Evolutionary conservation across 1,140 invertebrate species (phyloP).

Genomic region (Bathynomus jamesi): DNA sequence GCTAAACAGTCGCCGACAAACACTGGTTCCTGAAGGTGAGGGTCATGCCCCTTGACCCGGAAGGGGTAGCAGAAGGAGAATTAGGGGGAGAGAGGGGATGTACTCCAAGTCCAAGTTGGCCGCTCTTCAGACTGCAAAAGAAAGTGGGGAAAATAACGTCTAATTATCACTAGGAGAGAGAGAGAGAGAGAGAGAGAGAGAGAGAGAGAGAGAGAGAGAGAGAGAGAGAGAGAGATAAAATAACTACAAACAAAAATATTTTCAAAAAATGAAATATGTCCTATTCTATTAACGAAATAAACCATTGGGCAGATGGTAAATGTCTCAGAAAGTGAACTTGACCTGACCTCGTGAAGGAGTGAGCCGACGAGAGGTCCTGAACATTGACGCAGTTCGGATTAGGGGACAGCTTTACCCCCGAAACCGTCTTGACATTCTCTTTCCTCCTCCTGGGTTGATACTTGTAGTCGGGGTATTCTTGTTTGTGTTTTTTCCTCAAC

Average conservation of each 20-base stretch:
- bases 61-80: conserved; percentile 44
- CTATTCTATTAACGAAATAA: no score
- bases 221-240: no score
- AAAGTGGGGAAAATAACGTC: no score
- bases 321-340: no score
- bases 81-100: conserved; percentile 48
- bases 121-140: background rate
- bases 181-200: no score
- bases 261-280: no score
- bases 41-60: conserved; percentile 49
- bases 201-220: no score
- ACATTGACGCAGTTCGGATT: conserved; percentile 25
- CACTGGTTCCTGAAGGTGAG: conserved; percentile 43
- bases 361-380: conserved; percentile 43
- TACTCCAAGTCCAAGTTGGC: conserved; percentile 20
- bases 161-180: no score
- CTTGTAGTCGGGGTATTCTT: conserved; percentile 52
- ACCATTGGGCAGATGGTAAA: no score
- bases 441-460: conserved; percentile 70
- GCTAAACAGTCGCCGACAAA: conserved; percentile 48
- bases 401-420: conserved; percentile 38
- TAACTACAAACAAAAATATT: no score
- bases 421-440: conserved; percentile 41
- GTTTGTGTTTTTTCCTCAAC: conserved; percentile 49
- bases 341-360: conserved; percentile 49